A percentile compares a stretch with the other conserved stretches of the same genome.
These are phyloP conservation scores for Tiphia femorata DNA, from an alignment of 2,888 invertebrate genomes.

Conservation along the genomic window DNA sequence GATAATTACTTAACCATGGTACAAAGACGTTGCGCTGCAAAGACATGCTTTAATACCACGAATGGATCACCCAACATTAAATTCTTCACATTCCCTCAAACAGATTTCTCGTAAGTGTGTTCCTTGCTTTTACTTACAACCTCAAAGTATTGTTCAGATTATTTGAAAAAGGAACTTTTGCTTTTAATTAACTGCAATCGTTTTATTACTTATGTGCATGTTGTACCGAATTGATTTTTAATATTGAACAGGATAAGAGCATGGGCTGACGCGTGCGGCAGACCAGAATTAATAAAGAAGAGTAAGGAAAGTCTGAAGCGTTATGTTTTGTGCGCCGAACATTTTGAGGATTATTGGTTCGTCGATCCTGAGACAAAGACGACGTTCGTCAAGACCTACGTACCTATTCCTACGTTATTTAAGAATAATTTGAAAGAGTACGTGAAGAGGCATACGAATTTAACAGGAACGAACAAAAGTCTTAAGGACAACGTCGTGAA, in stretches of 20 bases:
- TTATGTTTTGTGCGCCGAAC: slow-evolving; percentile 1
- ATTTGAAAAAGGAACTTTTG: no score
- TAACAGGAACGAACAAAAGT: no score
- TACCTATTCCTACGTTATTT: slow-evolving; percentile 4
- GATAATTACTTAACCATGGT: slow-evolving; percentile 3
- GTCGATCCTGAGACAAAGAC: neutral
- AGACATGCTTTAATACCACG: slow-evolving; percentile 1
- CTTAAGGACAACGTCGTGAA: no score
- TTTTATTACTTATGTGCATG: no score
- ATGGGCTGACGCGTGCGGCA: slow-evolving; percentile 3
- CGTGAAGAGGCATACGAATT: neutral
- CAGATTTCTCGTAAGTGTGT: neutral
- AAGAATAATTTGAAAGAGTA: slow-evolving; percentile 5
- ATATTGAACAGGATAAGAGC: neutral
- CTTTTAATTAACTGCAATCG: no score
- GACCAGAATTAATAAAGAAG: slow-evolving; percentile 3
- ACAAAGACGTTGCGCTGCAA: neutral
- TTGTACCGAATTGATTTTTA: neutral
- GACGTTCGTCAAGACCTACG: neutral
- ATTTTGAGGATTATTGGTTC: slow-evolving; percentile 3
- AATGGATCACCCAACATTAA: neutral
- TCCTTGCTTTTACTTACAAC: no score
- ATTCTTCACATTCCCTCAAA: slow-evolving; percentile 1
- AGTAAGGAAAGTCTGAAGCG: neutral
- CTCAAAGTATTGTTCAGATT: no score